Base-by-base conservation (phyloP, 30 jellyfish, hydroid and myxozoan species). In the Sanderia malayensis region DNA sequence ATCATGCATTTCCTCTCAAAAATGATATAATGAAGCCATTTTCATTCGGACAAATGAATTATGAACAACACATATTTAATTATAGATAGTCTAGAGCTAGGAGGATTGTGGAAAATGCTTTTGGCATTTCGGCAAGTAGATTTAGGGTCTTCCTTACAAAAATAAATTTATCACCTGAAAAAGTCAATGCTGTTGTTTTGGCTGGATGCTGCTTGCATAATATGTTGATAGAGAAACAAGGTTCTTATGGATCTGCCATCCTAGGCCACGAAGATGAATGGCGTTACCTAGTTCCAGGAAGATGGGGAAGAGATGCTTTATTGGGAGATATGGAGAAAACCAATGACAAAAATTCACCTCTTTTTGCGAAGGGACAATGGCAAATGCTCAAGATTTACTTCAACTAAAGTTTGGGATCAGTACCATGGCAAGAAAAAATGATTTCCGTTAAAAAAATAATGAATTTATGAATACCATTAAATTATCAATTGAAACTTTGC, bases 111-210 rank as follows among this genome's bases (percentile, higher is more conserved):
- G 80, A 68, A 37, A 68, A 34, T 68, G 49, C 80, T 37, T 71
- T 71, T 52, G 75, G 83, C 23, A 71, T 71, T 44, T n/a, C 49
- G 55, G 83, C 83, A 46, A 28, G 49, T 31, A 71, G 83, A 49
- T 71, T 71, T 52, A 15, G 83, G 55, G 74, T 71, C 4, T 49
- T 71, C 29, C 73, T 46, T 13, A 46, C 75, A 1, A 71, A 46
- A 46, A 71, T 71, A 18, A 52, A 23, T 4, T 34, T 71, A 4
- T 32, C 31, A 18, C 83, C 83, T n/a, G 73, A 33, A 30, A 71
- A 71, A 49, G 74, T 49, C 17, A 20, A 31, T 30, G 28, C 20
- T 19, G 15, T 71, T 24, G 34, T 71, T 11, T n/a, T 71, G 74
- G 75, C 74, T 6, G 33, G 58, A 45, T 49, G 83, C 71, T 71